phyloP scores from a whole-genome alignment of 2,888 invertebrate species.

The Malthinus seriepunctatus region DNA sequence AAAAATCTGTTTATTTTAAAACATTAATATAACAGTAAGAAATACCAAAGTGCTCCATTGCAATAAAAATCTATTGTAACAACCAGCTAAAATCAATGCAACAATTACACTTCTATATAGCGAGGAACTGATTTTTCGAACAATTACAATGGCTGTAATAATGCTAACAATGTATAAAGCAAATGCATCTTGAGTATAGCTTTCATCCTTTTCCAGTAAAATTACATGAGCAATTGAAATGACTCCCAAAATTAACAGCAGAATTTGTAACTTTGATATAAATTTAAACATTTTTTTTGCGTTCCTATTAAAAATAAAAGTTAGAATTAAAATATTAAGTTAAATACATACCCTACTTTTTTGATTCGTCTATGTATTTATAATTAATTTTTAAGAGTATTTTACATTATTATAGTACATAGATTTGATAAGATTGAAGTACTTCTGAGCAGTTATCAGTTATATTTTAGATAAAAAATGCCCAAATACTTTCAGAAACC shows the following conservation, averaged over 20 bases:
- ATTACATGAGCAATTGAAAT: background rate
- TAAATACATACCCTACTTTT: background rate
- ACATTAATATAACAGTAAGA: slow-evolving; percentile 10
- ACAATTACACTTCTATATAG: background rate
- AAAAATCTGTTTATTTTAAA: background rate
- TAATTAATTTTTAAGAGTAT: too few relatives aligned
- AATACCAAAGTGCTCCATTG: slow-evolving; percentile 16
- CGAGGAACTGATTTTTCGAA: slow-evolving; percentile 3
- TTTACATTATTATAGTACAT: too few relatives aligned
- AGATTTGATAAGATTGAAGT: too few relatives aligned
- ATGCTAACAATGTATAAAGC: slow-evolving; percentile 2
- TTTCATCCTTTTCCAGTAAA: background rate
- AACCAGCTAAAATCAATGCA: slow-evolving; percentile 3
- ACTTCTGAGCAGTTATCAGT: too few relatives aligned
- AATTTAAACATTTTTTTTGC: too few relatives aligned
- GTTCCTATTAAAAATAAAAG: background rate
- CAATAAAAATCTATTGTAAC: slow-evolving; percentile 3
- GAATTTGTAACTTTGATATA: background rate
- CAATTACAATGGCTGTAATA: slow-evolving; percentile 1
- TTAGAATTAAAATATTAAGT: background rate
- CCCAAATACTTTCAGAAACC: too few relatives aligned
- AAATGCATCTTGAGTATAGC: slow-evolving; percentile 7
- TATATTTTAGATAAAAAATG: too few relatives aligned
- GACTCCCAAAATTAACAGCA: background rate
- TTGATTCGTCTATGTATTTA: too few relatives aligned